Conservation (phyloP, 1,140 invertebrate genomes). For the Dendroctonus valens region DNA sequence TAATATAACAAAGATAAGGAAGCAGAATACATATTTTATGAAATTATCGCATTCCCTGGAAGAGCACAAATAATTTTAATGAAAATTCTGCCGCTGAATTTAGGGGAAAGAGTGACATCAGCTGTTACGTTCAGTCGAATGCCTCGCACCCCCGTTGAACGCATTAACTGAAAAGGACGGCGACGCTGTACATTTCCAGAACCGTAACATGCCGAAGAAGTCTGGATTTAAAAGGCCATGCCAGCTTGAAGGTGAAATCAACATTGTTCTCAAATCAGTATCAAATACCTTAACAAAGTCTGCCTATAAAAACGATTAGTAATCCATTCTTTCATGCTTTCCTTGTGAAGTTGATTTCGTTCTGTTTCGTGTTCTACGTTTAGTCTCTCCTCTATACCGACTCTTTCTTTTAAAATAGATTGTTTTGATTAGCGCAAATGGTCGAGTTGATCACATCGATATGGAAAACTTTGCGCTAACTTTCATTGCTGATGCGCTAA, state of each 20-base stretch:
- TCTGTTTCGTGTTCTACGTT: no score
- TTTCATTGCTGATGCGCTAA: no score
- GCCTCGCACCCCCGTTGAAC: constrained; percentile 46
- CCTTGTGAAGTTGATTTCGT: no score
- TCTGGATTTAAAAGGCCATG: neutral
- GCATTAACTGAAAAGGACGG: constrained; percentile 41
- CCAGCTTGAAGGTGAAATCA: neutral
- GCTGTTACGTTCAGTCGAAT: constrained; percentile 52
- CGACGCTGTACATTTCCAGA: constrained; percentile 29
- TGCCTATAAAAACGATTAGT: no score
- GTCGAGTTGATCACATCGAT: no score
- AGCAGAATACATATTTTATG: constrained; percentile 51
- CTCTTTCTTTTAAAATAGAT: no score
- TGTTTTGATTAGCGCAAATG: no score
- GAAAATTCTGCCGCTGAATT: constrained; percentile 48
- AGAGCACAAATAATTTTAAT: constrained; percentile 51
- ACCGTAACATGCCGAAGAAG: constrained; percentile 10
- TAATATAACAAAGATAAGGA: constrained; percentile 46
- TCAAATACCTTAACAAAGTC: no score
- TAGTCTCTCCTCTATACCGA: no score
- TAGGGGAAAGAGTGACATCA: constrained; percentile 51
- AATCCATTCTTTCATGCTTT: no score
- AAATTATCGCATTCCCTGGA: constrained; percentile 46
- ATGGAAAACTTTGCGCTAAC: no score
- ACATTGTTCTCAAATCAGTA: no score